A percentile compares a stretch with the other conserved stretches of the same genome.
Conservation (phyloP, 2,888 invertebrate genomes). For the Sussaba pulchella region DNA sequence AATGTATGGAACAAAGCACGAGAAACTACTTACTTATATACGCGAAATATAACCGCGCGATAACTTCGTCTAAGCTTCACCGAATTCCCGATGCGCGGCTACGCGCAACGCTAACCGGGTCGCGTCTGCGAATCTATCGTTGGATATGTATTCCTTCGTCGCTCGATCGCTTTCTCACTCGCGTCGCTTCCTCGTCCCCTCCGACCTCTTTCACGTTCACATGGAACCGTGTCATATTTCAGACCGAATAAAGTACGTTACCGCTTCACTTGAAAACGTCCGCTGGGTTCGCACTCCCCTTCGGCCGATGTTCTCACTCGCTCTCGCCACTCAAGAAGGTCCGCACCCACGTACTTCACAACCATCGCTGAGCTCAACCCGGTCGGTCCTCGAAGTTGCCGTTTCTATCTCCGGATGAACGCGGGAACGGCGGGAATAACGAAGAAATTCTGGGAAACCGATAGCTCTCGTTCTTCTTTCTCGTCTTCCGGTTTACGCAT, state of each 20-base stretch:
- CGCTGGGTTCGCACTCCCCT: conserved; percentile 17
- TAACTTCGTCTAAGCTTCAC: conserved; percentile 67
- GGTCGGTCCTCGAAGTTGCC: conserved; percentile 53
- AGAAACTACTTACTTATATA: conserved; percentile 72
- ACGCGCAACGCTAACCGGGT: conserved; percentile 48
- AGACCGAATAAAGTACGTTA: conserved; percentile 51
- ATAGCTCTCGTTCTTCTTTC: background rate
- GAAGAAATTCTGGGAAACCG: conserved; percentile 38
- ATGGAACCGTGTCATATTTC: conserved; percentile 67
- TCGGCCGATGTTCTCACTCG: background rate
- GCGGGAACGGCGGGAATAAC: background rate
- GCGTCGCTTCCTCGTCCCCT: conserved; percentile 10
- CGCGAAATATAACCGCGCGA: conserved; percentile 61
- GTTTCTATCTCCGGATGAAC: conserved; percentile 44
- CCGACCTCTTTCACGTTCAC: conserved; percentile 31
- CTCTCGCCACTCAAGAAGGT: background rate
- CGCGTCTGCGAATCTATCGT: conserved; percentile 58
- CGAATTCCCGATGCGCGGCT: conserved; percentile 45
- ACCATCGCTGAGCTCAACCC: conserved; percentile 39
- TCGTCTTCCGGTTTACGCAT: conserved; percentile 23
- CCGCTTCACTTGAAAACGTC: conserved; percentile 21
- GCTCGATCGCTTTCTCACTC: conserved; percentile 49
- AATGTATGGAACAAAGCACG: conserved; percentile 79
- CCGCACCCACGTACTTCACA: background rate
- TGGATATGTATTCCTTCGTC: conserved; percentile 57